phyloP scores from a whole-genome alignment of 53 echinoderm and acorn worm species.

The Holothuria leucospilota region DNA sequence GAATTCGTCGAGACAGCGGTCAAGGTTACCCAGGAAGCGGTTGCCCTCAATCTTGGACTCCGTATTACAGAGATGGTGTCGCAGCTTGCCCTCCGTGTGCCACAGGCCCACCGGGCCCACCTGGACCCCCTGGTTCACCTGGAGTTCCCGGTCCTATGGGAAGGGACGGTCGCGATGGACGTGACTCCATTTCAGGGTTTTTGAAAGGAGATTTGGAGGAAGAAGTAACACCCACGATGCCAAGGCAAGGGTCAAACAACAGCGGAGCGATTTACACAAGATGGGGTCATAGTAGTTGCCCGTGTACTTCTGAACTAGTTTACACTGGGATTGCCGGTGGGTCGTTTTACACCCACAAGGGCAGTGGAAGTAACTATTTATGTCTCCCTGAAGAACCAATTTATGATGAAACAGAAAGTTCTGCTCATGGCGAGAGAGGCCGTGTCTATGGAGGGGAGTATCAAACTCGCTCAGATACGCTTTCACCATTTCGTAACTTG shows the following conservation, averaged over 20 bases:
- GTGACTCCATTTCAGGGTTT: constrained; percentile 1
- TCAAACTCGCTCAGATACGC: constrained; percentile 19
- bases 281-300: constrained; percentile 15
- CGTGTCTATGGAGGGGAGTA: constrained; percentile 61
- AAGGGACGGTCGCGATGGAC: constrained; percentile 30
- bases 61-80: no score
- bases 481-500: not conserved
- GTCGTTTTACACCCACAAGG: constrained; percentile 46
- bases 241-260: not conserved
- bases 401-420: constrained; percentile 55
- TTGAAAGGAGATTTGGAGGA: constrained; percentile 13
- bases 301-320: not conserved
- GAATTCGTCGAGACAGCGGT: not conserved
- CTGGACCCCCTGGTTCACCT: constrained; percentile 16
- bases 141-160: constrained; percentile 4
- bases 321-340: constrained; percentile 62
- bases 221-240: not conserved
- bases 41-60: not conserved
- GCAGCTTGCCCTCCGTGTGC: not conserved
- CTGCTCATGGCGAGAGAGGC: not conserved
- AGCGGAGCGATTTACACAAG: constrained; percentile 28
- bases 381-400: constrained; percentile 71
- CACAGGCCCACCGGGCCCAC: constrained; percentile 7
- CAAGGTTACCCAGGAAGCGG: not conserved
- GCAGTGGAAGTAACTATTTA: constrained; percentile 64